phyloP scores from a whole-genome alignment of 1,140 invertebrate genomes.

The Zophobas atratus region DNA sequence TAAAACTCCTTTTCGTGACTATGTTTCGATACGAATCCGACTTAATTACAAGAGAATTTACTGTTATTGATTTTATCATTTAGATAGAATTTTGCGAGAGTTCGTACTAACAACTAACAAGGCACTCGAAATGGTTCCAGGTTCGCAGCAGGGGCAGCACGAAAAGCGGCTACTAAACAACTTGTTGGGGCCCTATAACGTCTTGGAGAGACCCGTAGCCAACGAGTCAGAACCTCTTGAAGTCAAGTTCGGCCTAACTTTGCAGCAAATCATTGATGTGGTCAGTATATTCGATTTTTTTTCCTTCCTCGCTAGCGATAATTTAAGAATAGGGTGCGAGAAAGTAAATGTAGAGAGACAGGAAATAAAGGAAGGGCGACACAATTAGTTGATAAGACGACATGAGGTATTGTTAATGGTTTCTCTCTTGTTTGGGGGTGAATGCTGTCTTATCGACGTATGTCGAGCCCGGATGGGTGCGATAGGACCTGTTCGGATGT shows the following conservation, averaged over 20 bases:
- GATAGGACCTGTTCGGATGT: constrained; percentile 47
- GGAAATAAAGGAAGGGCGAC: constrained; percentile 48
- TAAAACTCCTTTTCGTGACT: constrained; percentile 24
- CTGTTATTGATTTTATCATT: constrained; percentile 28
- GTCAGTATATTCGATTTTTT: constrained; percentile 76
- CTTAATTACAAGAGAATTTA: constrained; percentile 26
- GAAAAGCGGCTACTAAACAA: constrained; percentile 92
- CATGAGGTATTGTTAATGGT: constrained; percentile 39
- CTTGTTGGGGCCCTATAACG: constrained; percentile 94
- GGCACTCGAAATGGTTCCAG: constrained; percentile 65
- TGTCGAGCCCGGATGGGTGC: constrained; percentile 43
- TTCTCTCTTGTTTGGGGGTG: constrained; percentile 46
- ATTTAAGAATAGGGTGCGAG: constrained; percentile 41
- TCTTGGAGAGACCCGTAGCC: constrained; percentile 94
- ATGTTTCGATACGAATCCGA: constrained; percentile 17
- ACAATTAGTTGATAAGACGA: constrained; percentile 49
- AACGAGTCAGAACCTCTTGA: constrained; percentile 95
- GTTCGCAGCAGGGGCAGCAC: constrained; percentile 87
- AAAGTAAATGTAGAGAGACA: constrained; percentile 42
- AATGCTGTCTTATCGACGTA: constrained; percentile 48
- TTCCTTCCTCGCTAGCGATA: constrained; percentile 34
- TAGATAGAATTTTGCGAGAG: background rate
- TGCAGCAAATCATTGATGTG: constrained; percentile 99
- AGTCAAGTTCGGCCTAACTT: constrained; percentile 94
- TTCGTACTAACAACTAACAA: constrained; percentile 9